These are phyloP conservation scores for Drosophila anceps DNA, from an alignment of 2,888 invertebrate species.

Conservation along the genomic window DNA sequence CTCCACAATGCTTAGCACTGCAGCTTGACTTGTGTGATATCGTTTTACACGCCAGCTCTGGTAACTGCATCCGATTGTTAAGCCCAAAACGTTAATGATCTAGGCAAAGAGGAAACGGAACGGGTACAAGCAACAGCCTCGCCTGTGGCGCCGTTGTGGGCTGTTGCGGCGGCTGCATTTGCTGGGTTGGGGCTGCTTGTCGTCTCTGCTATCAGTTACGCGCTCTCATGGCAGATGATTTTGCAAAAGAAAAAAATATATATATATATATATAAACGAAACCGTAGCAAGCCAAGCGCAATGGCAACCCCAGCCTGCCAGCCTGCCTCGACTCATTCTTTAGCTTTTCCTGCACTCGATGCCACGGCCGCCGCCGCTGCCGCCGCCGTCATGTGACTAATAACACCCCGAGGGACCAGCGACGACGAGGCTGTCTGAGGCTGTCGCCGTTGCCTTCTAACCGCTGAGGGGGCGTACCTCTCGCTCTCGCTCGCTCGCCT, in stretches of 20 bases:
- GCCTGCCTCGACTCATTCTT: conserved; percentile 17
- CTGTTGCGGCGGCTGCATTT: too few relatives aligned
- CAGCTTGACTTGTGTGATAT: conserved; percentile 5
- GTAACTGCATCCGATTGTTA: conserved; percentile 26
- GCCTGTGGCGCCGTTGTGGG: background rate
- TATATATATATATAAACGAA: conserved; percentile 40
- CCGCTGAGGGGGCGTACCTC: conserved; percentile 20
- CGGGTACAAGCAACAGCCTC: conserved; percentile 30
- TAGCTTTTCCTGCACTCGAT: conserved; percentile 30
- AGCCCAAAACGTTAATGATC: conserved; percentile 62
- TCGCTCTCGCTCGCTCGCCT: background rate
- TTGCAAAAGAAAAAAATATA: conserved; percentile 41
- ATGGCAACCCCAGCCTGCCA: conserved; percentile 36
- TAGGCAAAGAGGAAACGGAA: conserved; percentile 28
- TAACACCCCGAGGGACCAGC: conserved; percentile 81
- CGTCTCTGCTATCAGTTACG: conserved; percentile 65
- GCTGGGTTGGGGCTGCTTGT: background rate
- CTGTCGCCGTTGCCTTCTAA: conserved; percentile 25
- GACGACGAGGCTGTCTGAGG: conserved; percentile 12
- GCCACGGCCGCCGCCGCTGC: conserved; percentile 6
- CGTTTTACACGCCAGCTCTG: conserved; percentile 1
- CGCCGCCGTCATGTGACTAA: conserved; percentile 77
- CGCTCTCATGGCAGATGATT: conserved; percentile 68
- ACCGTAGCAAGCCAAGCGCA: conserved; percentile 58
- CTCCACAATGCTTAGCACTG: background rate